phyloP scores from a whole-genome alignment of 2,113 vertebrate genomes.

The Caranx melampygus region DNA sequence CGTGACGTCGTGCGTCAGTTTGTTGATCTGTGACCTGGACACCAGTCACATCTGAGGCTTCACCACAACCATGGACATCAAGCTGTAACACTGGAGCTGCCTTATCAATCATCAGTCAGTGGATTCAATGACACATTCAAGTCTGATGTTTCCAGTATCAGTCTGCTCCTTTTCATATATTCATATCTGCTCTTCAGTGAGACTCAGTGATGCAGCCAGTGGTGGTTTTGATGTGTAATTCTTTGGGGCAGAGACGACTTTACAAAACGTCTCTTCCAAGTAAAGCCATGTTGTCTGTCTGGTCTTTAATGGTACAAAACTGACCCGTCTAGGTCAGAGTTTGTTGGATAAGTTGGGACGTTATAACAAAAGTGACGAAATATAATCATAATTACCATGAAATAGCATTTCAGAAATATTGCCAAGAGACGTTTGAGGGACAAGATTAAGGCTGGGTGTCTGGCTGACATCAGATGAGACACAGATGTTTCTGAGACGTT shows the following conservation, averaged over 20 bases:
- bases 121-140: constrained; percentile 30
- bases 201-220: neutral
- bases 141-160: neutral
- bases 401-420: neutral
- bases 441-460: neutral
- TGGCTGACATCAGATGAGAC: neutral
- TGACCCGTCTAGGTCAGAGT: neutral
- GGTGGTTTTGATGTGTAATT: constrained; percentile 2
- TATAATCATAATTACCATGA: neutral
- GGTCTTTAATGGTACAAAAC: neutral
- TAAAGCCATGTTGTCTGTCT: constrained; percentile 1
- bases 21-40: neutral
- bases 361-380: neutral
- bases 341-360: neutral
- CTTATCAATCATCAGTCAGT: constrained; percentile 15
- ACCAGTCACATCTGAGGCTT: neutral
- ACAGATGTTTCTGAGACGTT: neutral
- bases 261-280: constrained; percentile 2
- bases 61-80: too few species aligned
- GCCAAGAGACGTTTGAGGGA: neutral
- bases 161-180: neutral
- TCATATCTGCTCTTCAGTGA: neutral
- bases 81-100: neutral
- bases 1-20: neutral
- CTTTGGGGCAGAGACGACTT: neutral